phyloP scores from a whole-genome alignment of 2,888 invertebrate species.

The Eilema griseolum region DNA sequence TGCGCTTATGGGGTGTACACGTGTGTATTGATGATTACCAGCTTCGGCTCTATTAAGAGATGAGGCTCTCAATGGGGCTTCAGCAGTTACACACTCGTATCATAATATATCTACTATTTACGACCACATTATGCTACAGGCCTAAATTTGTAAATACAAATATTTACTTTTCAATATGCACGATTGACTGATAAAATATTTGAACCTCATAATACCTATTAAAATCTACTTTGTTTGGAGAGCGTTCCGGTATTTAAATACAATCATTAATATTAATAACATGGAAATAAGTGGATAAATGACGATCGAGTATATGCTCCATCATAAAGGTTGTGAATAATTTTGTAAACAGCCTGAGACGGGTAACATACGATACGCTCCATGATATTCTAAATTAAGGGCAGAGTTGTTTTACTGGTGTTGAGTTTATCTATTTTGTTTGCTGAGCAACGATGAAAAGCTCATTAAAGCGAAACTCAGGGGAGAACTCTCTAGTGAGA shows the following conservation, averaged over 20 bases:
- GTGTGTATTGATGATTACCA: no score
- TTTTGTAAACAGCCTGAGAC: not conserved
- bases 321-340: slow-evolving; percentile 32
- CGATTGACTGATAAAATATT: not conserved
- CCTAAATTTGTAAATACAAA: not conserved
- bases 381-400: not conserved
- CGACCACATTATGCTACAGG: not conserved
- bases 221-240: slow-evolving; percentile 18
- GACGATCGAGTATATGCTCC: slow-evolving; percentile 28
- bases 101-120: not conserved
- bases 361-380: not conserved
- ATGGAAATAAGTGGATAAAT: slow-evolving; percentile 33
- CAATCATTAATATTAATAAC: slow-evolving; percentile 33
- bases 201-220: not conserved
- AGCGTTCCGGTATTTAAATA: slow-evolving; percentile 23
- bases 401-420: slow-evolving; percentile 1
- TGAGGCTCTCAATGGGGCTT: no score
- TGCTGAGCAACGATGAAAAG: slow-evolving; percentile 56
- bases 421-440: slow-evolving; percentile 37
- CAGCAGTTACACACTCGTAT: no score
- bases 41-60: no score
- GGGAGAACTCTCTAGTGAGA: slow-evolving; percentile 58
- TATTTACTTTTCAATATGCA: not conserved
- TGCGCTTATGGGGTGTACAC: no score
- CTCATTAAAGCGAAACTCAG: slow-evolving; percentile 56